A percentile compares a stretch with the other conserved stretches of the same genome.
These are phyloP conservation scores for Anaspis maculata DNA, from an alignment of 2,888 invertebrate species.

Conservation along the genomic window DNA sequence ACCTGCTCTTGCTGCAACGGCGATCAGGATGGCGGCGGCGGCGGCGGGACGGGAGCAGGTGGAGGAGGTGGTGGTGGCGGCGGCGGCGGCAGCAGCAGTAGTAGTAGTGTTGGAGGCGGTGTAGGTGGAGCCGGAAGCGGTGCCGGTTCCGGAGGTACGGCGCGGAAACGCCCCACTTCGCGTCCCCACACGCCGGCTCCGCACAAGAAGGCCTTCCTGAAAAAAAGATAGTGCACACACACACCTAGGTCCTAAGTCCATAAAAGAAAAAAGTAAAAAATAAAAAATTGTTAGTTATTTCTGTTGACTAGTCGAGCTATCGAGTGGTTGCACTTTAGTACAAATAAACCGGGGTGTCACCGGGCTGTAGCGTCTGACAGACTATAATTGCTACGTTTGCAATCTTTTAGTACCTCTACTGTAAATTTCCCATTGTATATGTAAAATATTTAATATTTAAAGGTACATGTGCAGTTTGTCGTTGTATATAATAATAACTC, in stretches of 20 bases:
- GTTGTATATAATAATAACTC: conserved; percentile 39
- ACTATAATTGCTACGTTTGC: conserved; percentile 36
- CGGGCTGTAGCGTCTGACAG: conserved; percentile 22
- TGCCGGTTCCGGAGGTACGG: too few relatives aligned
- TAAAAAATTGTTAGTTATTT: conserved; percentile 28
- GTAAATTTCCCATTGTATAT: conserved; percentile 38
- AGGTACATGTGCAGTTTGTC: conserved; percentile 39
- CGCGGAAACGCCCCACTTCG: conserved; percentile 33
- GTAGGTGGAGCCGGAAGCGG: too few relatives aligned
- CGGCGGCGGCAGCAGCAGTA: too few relatives aligned
- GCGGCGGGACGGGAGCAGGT: conserved; percentile 5
- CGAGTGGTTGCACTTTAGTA: conserved; percentile 40
- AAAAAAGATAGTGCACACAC: conserved; percentile 41
- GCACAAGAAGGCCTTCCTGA: conserved; percentile 39
- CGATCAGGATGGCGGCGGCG: conserved; percentile 23
- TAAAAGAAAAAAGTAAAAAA: too few relatives aligned
- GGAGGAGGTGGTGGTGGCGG: too few relatives aligned
- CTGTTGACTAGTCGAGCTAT: conserved; percentile 27
- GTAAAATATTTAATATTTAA: conserved; percentile 36
- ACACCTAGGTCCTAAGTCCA: conserved; percentile 15
- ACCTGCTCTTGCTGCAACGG: conserved; percentile 40
- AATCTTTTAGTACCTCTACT: conserved; percentile 39
- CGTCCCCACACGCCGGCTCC: conserved; percentile 33
- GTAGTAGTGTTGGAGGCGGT: too few relatives aligned
- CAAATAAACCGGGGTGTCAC: conserved; percentile 35